Base-by-base conservation (phyloP, 2,888 invertebrate genomes). In the Himalopsyche anomala region DNA sequence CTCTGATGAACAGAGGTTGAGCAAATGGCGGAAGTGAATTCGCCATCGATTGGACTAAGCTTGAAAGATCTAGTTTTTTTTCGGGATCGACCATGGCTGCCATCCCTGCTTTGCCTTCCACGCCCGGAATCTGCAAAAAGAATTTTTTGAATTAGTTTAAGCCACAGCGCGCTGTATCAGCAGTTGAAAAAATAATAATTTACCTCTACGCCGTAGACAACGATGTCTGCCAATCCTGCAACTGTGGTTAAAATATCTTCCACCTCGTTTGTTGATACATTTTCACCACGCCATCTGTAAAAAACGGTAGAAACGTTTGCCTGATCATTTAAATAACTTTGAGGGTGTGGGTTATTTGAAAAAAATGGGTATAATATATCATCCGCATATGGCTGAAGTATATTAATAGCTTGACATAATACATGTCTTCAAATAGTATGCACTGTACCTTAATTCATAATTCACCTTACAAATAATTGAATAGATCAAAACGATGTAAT, bases 211-310 rank as follows among this genome's bases (percentile, higher is more conserved):
- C 99, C 99, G 91, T 97, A 99, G 0, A 98, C 98, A 0, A 96
- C 96, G 80, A 96, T 95, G 90, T 98, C 97, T 88, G 95, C 96
- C 38, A 98, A 92, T 11, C 95, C 95, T 38, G 96, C 92, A 45
- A 96, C 93, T 87, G 96, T 96, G 89, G 97, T 97, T 84, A 99
- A 95, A 0, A 98, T 95, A 0, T 96, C 97, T 92, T 99, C 99
- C 4, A 99, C 97, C 93, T 99, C 99, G 4, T 96, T 96, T 0
- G 99, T 99, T 0, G 99, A 97, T 0, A 99, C 99, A 90, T 99
- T 99, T 92, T 99, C 99, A 69, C 99, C 99, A 87, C 97, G 96
- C 98, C 98, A 98, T 88, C 96, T 94, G 89, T 1, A 88, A 89
- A 84, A 19, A 81, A 80, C 55, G 36, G 40, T 40, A 88, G 45